phyloP scores from a whole-genome alignment of 2,113 vertebrate species.

The Mohoua ochrocephala region DNA sequence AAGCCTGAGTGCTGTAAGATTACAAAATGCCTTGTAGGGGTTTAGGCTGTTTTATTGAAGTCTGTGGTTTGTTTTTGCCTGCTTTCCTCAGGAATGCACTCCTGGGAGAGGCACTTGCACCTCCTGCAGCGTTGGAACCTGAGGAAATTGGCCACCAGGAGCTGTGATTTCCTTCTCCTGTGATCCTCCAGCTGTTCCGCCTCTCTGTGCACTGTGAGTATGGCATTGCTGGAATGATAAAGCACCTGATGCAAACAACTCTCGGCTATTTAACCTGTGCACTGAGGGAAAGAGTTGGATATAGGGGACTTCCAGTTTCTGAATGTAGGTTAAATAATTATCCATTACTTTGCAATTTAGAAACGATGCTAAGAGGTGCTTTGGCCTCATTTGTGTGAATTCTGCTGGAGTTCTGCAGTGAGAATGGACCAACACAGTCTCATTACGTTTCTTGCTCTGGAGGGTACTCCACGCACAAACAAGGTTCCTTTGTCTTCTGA shows the following conservation, averaged over 20 bases:
- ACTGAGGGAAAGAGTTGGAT: neutral
- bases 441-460: neutral
- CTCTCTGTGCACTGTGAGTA: neutral
- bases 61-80: neutral
- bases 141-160: neutral
- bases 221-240: neutral
- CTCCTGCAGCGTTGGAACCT: neutral
- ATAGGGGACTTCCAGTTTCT: neutral
- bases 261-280: neutral
- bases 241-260: neutral
- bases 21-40: neutral
- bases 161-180: neutral
- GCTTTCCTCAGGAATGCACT: neutral
- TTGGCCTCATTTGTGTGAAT: neutral
- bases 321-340: neutral
- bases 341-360: neutral
- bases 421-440: rapidly evolving
- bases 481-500: neutral
- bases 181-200: neutral
- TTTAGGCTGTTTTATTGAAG: neutral
- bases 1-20: neutral
- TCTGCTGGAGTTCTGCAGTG: neutral
- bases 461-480: neutral
- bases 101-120: neutral
- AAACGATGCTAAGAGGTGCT: neutral